Base-by-base conservation (phyloP, 1,140 invertebrate species). In the Drosophila baimaii region DNA sequence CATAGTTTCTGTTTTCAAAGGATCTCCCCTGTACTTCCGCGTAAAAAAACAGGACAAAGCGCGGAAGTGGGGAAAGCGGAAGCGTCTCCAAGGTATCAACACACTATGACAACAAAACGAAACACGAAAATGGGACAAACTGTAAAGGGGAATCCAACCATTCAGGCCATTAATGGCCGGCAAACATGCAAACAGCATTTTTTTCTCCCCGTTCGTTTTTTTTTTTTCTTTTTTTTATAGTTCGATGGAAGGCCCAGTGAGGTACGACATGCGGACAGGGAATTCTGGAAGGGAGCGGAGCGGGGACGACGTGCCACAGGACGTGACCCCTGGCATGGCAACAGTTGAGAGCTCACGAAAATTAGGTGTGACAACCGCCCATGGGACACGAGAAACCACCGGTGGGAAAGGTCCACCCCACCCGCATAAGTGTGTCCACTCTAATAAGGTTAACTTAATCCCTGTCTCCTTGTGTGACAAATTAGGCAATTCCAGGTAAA, bases 1-100 rank as follows among this genome's bases (percentile, higher is more conserved):
- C 6, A n/a, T 19, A 3, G 15, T 46, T 15, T 6, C 6, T 9
- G 1, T 55, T 37, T 37, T 27, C 27, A 0, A 4, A 25, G 37
- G 17, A 19, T 25, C 29, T 25, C 29, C 15, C 12, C 62, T 44
- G 55, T 43, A 33, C 17, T 61, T 65, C 21, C 33, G 4, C 1
- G 37, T 33, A n/a, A 37, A 58, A 63, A 37, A 35, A 58, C 21
- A 46, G 29, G 62, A 27, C 21, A 21, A 12, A 19, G 29, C 5
- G 17, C 23, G 59, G 59, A 64, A 51, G 31, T 23, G 44, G 33
- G 62, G 33, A 23, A 6, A 46, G 41, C 41, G 35, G 46, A 55
- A 51, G 54, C 65, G 76, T 84, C 72, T 79, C 65, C 81, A 83
- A 84, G 80, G 80, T 57, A 79, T 27, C 64, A 70, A 72, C 70